Base-by-base conservation (phyloP, 2,888 invertebrate species). In the Caenorhabditis doughertyi region DNA sequence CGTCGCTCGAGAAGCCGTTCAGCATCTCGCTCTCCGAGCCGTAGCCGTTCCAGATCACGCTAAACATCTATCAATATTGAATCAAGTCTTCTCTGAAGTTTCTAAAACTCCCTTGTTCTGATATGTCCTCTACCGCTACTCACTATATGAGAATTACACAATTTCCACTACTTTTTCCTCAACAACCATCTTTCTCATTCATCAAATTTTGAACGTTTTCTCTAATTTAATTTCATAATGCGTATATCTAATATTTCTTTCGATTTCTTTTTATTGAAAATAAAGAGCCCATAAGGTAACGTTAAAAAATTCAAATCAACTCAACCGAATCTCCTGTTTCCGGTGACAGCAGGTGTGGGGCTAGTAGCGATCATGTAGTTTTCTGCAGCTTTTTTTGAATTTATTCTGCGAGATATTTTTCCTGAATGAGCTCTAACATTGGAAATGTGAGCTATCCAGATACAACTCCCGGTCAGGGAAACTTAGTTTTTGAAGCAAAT, bases 401-500 rank as follows among this genome's bases (percentile, higher is more conserved):
- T 47, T 18, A 7, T 18, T 18, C 18, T 18, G 3, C 44, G 16
- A 39, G 32, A 32, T n/a, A 23, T 25, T 29, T 64, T 47, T 18
- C 18, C 9, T 21, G 13, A 16, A 79, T 65, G 79, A 39, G 71
- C 5, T 71, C 55, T 44, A 71, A 65, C n/a, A 64, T 93, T 62
- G 93, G 93, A 35, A 93, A 93, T 91, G 92, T 93, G 18, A 92
- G 91, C 86, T 92, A 92, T 53, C 92, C 84, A 3, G 79, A 67
- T n/a, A 51, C 21, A 16, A 86, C 89, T 68, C 92, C 92, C 42
- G 92, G 91, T 79, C 92, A 92, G 83, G 93, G 93, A 53, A 92
- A 93, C 84, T 88, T 93, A 4, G 92, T 93, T 35, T 93, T 93
- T 90, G 93, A 93, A 91, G 93, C 93, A 21, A 92, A 92, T 81